A percentile compares a stretch with the other conserved stretches of the same genome.
phyloP scores from a whole-genome alignment of 2,113 vertebrate species.

The Ictidomys tridecemlineatus region DNA sequence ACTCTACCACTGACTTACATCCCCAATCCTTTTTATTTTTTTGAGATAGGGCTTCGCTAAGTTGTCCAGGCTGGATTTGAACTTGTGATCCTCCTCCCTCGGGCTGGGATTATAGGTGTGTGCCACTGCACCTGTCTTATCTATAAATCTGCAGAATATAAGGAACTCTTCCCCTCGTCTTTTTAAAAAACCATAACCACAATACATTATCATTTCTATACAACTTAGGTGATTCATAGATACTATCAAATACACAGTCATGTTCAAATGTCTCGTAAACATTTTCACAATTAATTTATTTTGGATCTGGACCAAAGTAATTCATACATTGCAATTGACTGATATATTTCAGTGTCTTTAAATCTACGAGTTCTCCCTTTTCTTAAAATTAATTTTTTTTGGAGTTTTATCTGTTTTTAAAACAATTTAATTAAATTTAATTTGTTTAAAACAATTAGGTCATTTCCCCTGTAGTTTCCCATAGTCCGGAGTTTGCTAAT shows the following conservation, averaged over 20 bases:
- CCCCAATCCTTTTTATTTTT: no score
- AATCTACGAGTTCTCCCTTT: not conserved
- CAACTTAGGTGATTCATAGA: constrained; percentile 11
- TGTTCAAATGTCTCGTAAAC: not conserved
- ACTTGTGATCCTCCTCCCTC: no score
- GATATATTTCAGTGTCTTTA: not conserved
- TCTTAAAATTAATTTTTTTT: not conserved
- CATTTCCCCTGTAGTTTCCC: not conserved
- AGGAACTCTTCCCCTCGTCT: not conserved
- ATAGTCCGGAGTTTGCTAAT: not conserved
- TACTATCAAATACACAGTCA: not conserved
- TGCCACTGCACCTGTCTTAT: not conserved
- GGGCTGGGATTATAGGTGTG: no score
- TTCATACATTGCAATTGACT: not conserved
- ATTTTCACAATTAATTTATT: not conserved
- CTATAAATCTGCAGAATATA: not conserved
- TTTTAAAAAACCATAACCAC: not conserved
- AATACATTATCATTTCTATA: not conserved
- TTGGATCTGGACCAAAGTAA: not conserved
- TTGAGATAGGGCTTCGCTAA: no score
- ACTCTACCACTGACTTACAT: no score
- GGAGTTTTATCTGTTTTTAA: not conserved
- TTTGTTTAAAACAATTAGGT: not conserved
- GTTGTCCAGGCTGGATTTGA: no score
- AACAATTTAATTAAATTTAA: not conserved